phyloP scores from a whole-genome alignment of 2,888 invertebrate genomes.

The Orthosia incerta region DNA sequence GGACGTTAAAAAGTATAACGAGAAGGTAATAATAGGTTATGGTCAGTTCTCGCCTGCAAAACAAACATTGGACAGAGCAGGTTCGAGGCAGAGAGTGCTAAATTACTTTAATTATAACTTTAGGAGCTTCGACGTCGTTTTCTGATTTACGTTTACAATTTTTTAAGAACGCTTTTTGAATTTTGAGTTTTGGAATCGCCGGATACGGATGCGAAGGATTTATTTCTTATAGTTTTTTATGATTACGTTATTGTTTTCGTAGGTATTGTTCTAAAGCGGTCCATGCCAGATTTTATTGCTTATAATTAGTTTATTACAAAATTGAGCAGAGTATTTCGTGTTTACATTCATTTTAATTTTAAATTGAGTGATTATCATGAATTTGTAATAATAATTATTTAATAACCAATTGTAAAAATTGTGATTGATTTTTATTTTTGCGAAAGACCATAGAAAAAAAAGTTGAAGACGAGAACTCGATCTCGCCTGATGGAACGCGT shows the following conservation, averaged over 20 bases:
- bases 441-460: too few species aligned
- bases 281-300: neutral
- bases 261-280: neutral
- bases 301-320: neutral
- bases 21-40: conserved; percentile 89
- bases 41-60: conserved; percentile 90
- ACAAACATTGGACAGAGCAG: conserved; percentile 88
- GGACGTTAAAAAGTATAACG: conserved; percentile 86
- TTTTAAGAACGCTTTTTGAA: conserved; percentile 56
- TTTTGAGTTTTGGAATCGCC: conserved; percentile 50
- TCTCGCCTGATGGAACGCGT: neutral
- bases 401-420: neutral
- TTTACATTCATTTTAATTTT: neutral
- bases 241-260: conserved; percentile 7
- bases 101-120: conserved; percentile 85
- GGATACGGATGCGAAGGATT: conserved; percentile 40
- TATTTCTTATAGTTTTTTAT: neutral
- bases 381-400: neutral
- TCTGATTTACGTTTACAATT: conserved; percentile 69
- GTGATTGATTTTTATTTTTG: neutral
- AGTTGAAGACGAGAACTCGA: too few species aligned
- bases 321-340: neutral
- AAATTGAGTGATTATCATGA: conserved; percentile 3
- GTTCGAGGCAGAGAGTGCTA: conserved; percentile 79
- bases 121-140: conserved; percentile 62